Evolutionary conservation across 1,140 invertebrate genomes (phyloP).

Genomic region (Phymorhynchus buccinoides): DNA sequence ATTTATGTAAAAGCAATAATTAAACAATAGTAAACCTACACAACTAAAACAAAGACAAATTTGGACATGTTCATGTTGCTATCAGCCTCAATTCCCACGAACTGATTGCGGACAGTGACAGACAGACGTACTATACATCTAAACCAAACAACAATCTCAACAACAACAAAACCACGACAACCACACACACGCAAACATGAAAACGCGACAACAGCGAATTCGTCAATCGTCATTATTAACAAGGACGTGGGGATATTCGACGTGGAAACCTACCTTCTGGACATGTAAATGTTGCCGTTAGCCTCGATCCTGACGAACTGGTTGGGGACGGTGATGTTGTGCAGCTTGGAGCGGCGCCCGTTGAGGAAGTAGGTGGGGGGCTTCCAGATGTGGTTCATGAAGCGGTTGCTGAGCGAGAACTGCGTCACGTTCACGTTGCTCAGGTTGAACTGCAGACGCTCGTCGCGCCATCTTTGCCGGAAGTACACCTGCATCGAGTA

Average conservation of each 20-base stretch:
- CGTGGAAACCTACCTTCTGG: conserved; percentile 84
- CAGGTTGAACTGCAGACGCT: conserved; percentile 71
- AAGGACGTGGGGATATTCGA: background rate
- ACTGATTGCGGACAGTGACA: no score
- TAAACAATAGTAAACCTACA: no score
- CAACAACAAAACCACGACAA: background rate
- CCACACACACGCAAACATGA: background rate
- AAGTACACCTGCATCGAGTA: conserved; percentile 99
- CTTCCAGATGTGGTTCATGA: conserved; percentile 86
- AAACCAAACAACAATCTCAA: background rate
- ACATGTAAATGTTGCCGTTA: conserved; percentile 94
- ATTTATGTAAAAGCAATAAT: no score
- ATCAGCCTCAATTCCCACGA: background rate
- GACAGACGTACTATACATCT: no score
- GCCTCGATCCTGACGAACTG: conserved; percentile 87
- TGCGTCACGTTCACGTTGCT: conserved; percentile 66
- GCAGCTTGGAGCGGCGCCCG: conserved; percentile 93
- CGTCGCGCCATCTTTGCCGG: conserved; percentile 80
- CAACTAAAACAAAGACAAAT: no score
- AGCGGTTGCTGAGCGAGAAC: conserved; percentile 71
- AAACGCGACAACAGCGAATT: background rate
- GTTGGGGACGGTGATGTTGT: conserved; percentile 96
- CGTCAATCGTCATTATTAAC: background rate
- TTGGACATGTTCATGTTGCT: background rate
- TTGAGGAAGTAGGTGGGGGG: conserved; percentile 96